These are phyloP conservation scores for Pseudomyrmex cubaensis DNA, from an alignment of 1,140 invertebrate species.

Conservation along the genomic window DNA sequence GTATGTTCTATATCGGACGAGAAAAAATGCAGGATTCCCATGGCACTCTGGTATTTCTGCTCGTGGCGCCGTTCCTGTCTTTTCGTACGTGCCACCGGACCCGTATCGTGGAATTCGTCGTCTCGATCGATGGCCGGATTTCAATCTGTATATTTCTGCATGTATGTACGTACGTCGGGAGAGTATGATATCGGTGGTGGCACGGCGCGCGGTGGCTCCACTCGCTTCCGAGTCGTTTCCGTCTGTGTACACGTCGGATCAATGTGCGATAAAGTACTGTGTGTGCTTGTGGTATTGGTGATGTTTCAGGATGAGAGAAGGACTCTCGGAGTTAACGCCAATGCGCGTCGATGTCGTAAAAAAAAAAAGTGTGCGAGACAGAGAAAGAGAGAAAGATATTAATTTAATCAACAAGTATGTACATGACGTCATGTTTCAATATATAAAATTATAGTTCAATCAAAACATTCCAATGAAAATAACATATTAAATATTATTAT, in stretches of 20 bases:
- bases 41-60: constrained; percentile 63
- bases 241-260: constrained; percentile 30
- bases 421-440: background rate
- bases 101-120: constrained; percentile 66
- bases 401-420: background rate
- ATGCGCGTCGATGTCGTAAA: background rate
- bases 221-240: constrained; percentile 11
- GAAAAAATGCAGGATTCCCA: constrained; percentile 69
- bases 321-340: constrained; percentile 3
- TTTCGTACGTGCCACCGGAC: constrained; percentile 64
- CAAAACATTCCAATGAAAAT: no score
- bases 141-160: constrained; percentile 68
- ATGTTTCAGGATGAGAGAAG: constrained; percentile 23
- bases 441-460: no score
- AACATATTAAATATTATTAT: no score
- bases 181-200: constrained; percentile 55
- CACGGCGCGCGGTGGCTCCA: background rate
- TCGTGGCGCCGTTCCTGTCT: constrained; percentile 50
- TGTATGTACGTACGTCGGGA: constrained; percentile 24
- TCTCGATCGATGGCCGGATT: constrained; percentile 72
- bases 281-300: background rate
- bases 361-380: background rate
- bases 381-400: background rate
- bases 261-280: constrained; percentile 22
- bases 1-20: constrained; percentile 57